These are phyloP conservation scores for Lottia gigantea DNA, from an alignment of 2,888 invertebrate genomes.

Conservation along the genomic window DNA sequence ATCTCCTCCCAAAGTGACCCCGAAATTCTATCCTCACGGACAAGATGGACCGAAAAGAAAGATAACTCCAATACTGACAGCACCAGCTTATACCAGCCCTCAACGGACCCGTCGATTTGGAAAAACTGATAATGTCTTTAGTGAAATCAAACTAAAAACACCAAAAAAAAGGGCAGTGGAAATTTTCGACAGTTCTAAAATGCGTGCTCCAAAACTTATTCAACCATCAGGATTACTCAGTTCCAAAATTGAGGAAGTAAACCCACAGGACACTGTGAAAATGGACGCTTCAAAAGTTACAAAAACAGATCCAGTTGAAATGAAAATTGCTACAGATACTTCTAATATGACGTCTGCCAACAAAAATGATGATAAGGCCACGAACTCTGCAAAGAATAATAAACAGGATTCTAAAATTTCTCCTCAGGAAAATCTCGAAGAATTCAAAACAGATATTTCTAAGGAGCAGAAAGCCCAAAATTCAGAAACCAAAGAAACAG, in stretches of 20 bases:
- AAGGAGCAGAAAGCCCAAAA: neutral
- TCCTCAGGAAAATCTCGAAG: neutral
- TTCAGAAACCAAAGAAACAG: neutral
- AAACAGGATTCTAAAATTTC: neutral
- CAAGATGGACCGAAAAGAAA: too few species aligned
- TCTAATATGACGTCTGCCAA: neutral
- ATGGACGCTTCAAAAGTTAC: neutral
- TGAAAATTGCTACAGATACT: neutral
- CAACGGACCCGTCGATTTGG: neutral
- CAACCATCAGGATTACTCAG: neutral
- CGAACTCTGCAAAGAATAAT: neutral
- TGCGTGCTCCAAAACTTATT: neutral
- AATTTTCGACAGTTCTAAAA: neutral
- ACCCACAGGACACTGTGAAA: neutral
- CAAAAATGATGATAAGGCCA: too few species aligned
- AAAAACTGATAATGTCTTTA: neutral
- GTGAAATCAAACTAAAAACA: neutral
- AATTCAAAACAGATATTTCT: neutral
- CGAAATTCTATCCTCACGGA: too few species aligned
- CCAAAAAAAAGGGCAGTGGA: too few species aligned
- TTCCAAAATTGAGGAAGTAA: neutral
- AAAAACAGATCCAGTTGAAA: neutral
- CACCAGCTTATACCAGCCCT: neutral
- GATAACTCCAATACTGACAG: too few species aligned
- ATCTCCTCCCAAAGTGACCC: too few species aligned